Evolutionary conservation across 1,140 invertebrate species (phyloP).

Genomic region (Drosophila suzukii): DNA sequence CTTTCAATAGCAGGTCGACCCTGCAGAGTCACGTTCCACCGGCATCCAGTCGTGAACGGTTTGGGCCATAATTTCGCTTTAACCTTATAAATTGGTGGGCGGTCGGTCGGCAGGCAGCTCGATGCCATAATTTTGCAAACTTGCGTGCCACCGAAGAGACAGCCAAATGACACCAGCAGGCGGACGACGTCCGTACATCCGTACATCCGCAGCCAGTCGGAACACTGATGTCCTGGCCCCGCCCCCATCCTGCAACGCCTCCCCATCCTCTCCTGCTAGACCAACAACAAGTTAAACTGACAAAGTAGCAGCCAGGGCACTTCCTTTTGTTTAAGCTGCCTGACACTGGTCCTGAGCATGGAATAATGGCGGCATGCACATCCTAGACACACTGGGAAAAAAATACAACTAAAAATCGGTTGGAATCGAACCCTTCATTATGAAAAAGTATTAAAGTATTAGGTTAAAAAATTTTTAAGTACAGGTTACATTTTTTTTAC

Average conservation of each 20-base stretch:
- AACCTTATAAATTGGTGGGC: slow-evolving; percentile 78
- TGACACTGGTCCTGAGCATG: slow-evolving; percentile 63
- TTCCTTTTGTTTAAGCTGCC: slow-evolving; percentile 80
- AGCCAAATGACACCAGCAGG: slow-evolving; percentile 64
- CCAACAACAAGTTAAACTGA: slow-evolving; percentile 70
- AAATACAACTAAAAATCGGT: neutral
- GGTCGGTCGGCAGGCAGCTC: slow-evolving; percentile 36
- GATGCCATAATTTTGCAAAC: slow-evolving; percentile 80
- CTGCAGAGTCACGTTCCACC: slow-evolving; percentile 52
- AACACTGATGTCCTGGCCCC: slow-evolving; percentile 34
- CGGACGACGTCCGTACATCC: slow-evolving; percentile 63
- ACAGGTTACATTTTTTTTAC: too few species aligned
- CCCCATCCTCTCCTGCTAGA: neutral
- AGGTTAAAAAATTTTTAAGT: too few species aligned
- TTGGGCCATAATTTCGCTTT: slow-evolving; percentile 65
- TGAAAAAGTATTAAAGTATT: too few species aligned
- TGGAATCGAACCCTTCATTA: too few species aligned
- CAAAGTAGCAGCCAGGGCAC: slow-evolving; percentile 78
- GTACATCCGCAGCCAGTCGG: slow-evolving; percentile 69
- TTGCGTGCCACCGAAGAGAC: slow-evolving; percentile 74
- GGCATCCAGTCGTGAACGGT: neutral
- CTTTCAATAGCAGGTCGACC: slow-evolving; percentile 72
- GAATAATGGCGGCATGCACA: slow-evolving; percentile 57
- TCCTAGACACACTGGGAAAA: slow-evolving; percentile 8
- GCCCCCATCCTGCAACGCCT: neutral